Evolutionary conservation across 2,113 vertebrate genomes (phyloP), one percentile per base, ranked within the genome.

Genomic region (Amia ocellicauda): DNA sequence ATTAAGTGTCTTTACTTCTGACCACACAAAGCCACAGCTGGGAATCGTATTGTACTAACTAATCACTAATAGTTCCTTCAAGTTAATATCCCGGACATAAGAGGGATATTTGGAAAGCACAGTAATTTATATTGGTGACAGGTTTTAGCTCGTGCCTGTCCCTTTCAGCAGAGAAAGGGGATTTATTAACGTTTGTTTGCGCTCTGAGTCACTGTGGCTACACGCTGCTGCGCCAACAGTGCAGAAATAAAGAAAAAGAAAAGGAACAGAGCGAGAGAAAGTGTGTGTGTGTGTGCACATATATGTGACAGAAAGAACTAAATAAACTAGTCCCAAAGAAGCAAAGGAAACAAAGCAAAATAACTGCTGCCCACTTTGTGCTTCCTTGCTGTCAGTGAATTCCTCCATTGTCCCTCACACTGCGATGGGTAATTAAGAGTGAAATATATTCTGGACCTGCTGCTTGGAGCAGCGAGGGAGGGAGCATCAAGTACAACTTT

Each of bases 81-180:
- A 41, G 27, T 51, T 51, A 31, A 50, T 23, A 14, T 51, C 43
- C 27, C 17, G 51, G 26, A 26, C 27, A 36, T 23, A 19, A 51
- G 47, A 62, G 27, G 47, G 19, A 62, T 51, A 51, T 51, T 50
- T 50, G 45, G 8, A 49, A 51, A 62, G 31, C n/a, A 62, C n/a
- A 51, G 5, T 62, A 20, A 62, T 62, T 62, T 62, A 61, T 28
- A 61, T 26, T 13, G 27, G 43, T 49, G 59, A 29, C 59, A 50
- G 43, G 17, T 20, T 61, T 61, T 20, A 50, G 45, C 43, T 50
- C n/a, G 20, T 1, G n/a, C 17, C 47, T 29, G 60, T 52, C 60
- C 27, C n/a, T 28, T 1, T 52, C 22, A 28, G 45, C 60, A 31
- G 22, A 14, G 27, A 7, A 11, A 13, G 8, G 47, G 60, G 60